These are phyloP conservation scores for Crenichthys baileyi DNA, from an alignment of 2,797 vertebrate genomes.

Conservation along the genomic window DNA sequence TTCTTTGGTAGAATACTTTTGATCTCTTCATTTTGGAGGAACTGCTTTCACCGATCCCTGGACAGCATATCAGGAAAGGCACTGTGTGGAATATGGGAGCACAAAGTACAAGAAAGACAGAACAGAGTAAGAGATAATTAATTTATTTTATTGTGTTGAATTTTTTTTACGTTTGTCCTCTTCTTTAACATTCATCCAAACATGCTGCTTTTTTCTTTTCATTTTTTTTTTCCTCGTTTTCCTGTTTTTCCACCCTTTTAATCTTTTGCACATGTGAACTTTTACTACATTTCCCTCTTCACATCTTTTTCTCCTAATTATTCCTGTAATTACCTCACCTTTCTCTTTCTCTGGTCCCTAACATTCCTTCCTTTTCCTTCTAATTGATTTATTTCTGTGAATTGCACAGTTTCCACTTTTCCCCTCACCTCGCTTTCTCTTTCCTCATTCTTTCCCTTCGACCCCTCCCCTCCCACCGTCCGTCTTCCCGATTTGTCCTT, in stretches of 20 bases:
- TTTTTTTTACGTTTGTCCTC: not conserved
- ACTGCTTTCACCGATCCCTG: conserved; percentile 40
- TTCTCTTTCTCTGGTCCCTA: not conserved
- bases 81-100: conserved; percentile 58
- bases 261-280: not conserved
- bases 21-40: conserved; percentile 27
- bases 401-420: not conserved
- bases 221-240: not conserved
- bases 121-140: conserved; percentile 52
- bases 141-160: not conserved
- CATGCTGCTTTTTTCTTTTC: not conserved
- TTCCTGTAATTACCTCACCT: not conserved
- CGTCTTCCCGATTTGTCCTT: conserved; percentile 75
- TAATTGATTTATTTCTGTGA: not conserved
- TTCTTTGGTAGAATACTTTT: conserved; percentile 16
- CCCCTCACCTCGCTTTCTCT: conserved; percentile 6
- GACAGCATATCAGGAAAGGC: conserved; percentile 33
- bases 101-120: conserved; percentile 36
- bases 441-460: conserved; percentile 38
- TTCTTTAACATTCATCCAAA: too few relatives aligned
- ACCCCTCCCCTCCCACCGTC: conserved; percentile 53
- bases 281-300: not conserved
- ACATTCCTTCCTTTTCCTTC: not conserved
- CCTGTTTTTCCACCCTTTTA: not conserved
- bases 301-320: too few relatives aligned